Evolutionary conservation across 2,797 vertebrate genomes (phyloP).

Genomic region (Acanthurus lineatus): DNA sequence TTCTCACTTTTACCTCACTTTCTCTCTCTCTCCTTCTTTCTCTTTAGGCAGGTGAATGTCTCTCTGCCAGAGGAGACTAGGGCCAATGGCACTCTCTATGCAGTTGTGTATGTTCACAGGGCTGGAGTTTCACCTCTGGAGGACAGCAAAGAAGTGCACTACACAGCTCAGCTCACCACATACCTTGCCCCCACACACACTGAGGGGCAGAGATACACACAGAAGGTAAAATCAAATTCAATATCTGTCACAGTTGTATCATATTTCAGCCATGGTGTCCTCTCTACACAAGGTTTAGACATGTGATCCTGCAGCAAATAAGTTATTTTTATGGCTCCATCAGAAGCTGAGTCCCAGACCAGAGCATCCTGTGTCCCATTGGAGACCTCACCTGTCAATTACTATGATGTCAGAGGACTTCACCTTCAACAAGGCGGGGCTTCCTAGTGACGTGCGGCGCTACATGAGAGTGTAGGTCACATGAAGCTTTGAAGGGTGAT

Average conservation of each 20-base stretch:
- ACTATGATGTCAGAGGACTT: slow-evolving; percentile 96
- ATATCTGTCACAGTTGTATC: neutral
- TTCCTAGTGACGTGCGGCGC: slow-evolving; percentile 94
- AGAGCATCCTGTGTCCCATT: slow-evolving; percentile 87
- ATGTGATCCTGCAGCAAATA: neutral
- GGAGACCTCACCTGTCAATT: slow-evolving; percentile 91
- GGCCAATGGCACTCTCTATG: slow-evolving; percentile 92
- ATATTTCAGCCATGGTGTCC: slow-evolving; percentile 2
- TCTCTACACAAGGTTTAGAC: neutral
- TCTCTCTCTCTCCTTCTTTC: slow-evolving; percentile 14
- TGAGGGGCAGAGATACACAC: slow-evolving; percentile 77
- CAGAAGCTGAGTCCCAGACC: slow-evolving; percentile 52
- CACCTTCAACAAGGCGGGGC: slow-evolving; percentile 90
- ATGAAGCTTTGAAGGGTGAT: slow-evolving; percentile 33
- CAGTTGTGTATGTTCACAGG: slow-evolving; percentile 93
- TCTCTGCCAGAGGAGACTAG: slow-evolving; percentile 91
- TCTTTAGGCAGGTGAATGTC: slow-evolving; percentile 90
- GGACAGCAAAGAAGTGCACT: slow-evolving; percentile 92
- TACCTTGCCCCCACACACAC: slow-evolving; percentile 88
- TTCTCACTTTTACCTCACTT: neutral
- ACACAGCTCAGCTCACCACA: slow-evolving; percentile 91
- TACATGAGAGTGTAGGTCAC: slow-evolving; percentile 94
- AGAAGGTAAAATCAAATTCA: slow-evolving; percentile 79
- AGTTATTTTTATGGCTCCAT: slow-evolving; percentile 26
- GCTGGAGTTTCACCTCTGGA: slow-evolving; percentile 91